These are phyloP conservation scores for Lasiurus cinereus DNA, from an alignment of 2,113 vertebrate species.

Conservation along the genomic window DNA sequence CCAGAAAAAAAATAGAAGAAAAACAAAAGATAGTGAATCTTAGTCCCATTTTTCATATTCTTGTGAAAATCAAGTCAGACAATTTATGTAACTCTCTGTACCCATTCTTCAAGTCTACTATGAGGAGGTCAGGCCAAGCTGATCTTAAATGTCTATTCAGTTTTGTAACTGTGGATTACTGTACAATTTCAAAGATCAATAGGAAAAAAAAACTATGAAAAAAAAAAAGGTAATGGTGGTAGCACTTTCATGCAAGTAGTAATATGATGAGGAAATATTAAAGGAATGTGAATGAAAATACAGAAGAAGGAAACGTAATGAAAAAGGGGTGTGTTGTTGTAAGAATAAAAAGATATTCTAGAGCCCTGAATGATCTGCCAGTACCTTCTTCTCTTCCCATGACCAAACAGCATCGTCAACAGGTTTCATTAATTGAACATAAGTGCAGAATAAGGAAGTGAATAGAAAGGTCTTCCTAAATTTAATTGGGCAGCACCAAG, in stretches of 20 bases:
- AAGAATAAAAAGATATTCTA: background rate
- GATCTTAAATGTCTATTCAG: background rate
- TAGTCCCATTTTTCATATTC: background rate
- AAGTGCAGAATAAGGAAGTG: background rate
- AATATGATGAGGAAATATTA: background rate
- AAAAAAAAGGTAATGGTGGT: background rate
- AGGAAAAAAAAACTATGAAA: background rate
- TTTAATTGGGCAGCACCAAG: background rate
- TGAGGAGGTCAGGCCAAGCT: background rate
- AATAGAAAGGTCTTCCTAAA: background rate
- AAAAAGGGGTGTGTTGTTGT: background rate
- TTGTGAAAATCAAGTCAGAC: background rate
- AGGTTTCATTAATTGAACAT: background rate
- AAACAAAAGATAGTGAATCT: background rate
- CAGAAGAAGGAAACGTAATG: background rate
- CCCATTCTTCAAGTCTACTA: constrained; percentile 7
- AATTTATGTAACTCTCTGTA: background rate
- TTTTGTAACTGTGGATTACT: constrained; percentile 28
- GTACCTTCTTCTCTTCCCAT: background rate
- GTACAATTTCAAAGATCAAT: background rate
- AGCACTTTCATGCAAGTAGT: background rate
- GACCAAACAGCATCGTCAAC: background rate
- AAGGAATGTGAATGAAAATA: background rate
- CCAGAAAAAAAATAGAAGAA: background rate
- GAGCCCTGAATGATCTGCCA: background rate